Evolutionary conservation across 2,888 invertebrate species (phyloP), one percentile per base, ranked within the genome.

Genomic region (Hetaerina titia): DNA sequence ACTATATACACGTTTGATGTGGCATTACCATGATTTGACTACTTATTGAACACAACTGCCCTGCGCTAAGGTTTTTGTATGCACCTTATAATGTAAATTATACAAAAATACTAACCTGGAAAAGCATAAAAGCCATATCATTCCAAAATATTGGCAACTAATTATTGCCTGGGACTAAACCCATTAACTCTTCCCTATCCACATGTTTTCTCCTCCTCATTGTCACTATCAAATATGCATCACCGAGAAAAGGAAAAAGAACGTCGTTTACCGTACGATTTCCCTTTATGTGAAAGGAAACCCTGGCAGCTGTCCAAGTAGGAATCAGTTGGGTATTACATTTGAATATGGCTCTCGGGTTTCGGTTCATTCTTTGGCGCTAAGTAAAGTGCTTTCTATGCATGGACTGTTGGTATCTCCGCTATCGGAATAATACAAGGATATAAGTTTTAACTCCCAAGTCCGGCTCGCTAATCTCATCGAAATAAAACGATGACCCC

Each of bases 401-500:
- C 81, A 81, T 31, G 31, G 31, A 81, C 31, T 81, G 81, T 31
- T 31, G 13, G 81, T 31, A 31, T 81, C 25, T 81, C 81, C 81
- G 13, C 31, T 81, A 81, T 81, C 13, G 25, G 81, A n/a, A 81
- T 81, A 13, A 13, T 22, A 11, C 81, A 31, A 25, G 81, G 81
- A 81, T 69, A 69, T 81, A 81, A 31, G 25, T 81, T 81, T 31
- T 31, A 25, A 25, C 31, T 31, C 81, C 69, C 25, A 13, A 25
- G 81, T 81, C 31, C 31, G 11, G 81, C 25, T 11, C 81, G 81
- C 81, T 81, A 81, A 81, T 81, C 81, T 81, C 81, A 81, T 81
- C 31, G 81, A 81, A 81, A 81, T 81, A 31, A 81, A 81, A 13
- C 25, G 81, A 81, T 81, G 81, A 81, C 81, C 31, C 31, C 15